These are phyloP conservation scores for Physocephala rufipes DNA, from an alignment of 2,888 invertebrate genomes.

Conservation along the genomic window DNA sequence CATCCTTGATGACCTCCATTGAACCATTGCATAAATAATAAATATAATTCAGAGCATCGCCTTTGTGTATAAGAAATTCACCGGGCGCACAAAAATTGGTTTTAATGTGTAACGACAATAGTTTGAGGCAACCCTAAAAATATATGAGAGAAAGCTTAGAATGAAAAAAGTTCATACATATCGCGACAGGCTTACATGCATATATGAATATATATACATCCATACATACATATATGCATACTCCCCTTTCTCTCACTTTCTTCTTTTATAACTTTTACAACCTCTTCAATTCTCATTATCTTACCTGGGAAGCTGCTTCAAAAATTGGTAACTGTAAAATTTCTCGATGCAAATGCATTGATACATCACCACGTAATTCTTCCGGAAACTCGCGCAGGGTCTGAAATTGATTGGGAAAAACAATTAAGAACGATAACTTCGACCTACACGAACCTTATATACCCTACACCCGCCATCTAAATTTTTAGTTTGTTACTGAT, in stretches of 20 bases:
- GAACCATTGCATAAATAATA: constrained; percentile 97
- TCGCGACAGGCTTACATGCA: too few relatives aligned
- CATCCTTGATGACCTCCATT: constrained; percentile 96
- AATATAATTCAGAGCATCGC: constrained; percentile 91
- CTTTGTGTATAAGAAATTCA: constrained; percentile 92
- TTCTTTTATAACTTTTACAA: too few relatives aligned
- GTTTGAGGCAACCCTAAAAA: constrained; percentile 82
- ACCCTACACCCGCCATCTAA: too few relatives aligned
- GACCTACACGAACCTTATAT: too few relatives aligned
- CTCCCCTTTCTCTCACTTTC: too few relatives aligned
- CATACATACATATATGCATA: too few relatives aligned
- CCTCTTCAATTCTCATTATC: constrained; percentile 22
- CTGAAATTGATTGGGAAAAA: constrained; percentile 66
- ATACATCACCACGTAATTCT: constrained; percentile 93
- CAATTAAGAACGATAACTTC: too few relatives aligned
- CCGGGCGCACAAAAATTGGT: constrained; percentile 97
- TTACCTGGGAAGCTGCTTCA: constrained; percentile 85
- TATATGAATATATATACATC: too few relatives aligned
- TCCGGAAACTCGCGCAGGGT: constrained; percentile 96
- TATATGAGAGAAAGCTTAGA: constrained; percentile 26
- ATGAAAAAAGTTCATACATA: not conserved
- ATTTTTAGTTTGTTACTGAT: too few relatives aligned
- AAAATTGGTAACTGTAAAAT: constrained; percentile 94
- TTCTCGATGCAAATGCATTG: constrained; percentile 94
- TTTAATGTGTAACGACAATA: constrained; percentile 90